Conservation (phyloP, 1,140 invertebrate genomes). For the Trissolcus basalis region DNA sequence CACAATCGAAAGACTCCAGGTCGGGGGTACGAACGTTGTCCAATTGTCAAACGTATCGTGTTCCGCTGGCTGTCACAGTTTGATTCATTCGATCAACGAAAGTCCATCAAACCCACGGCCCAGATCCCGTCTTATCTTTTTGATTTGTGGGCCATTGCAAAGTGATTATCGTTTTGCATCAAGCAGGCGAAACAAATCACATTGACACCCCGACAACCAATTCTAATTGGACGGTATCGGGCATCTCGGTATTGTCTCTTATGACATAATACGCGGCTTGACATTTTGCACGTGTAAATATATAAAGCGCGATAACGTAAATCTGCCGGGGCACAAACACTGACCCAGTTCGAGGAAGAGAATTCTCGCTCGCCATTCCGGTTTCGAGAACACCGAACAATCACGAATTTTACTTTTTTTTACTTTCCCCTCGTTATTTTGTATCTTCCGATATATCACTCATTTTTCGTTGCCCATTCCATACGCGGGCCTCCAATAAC, state of each 20-base stretch:
- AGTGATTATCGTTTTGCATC: no score
- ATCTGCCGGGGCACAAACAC: slow-evolving; percentile 26
- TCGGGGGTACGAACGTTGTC: no score
- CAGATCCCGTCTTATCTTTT: no score
- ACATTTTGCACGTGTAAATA: slow-evolving; percentile 29
- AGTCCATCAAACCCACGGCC: no score
- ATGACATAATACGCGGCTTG: slow-evolving; percentile 28
- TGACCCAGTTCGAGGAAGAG: slow-evolving; percentile 54
- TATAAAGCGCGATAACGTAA: slow-evolving; percentile 25
- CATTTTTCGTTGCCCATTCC: slow-evolving; percentile 41
- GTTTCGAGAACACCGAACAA: slow-evolving; percentile 49
- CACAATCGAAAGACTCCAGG: no score
- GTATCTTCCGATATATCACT: slow-evolving; percentile 57
- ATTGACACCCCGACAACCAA: slow-evolving; percentile 26
- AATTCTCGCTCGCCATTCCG: slow-evolving; percentile 43
- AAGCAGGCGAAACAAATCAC: slow-evolving; percentile 24
- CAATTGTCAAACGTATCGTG: no score
- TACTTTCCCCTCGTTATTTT: slow-evolving; percentile 54
- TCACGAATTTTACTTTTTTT: slow-evolving; percentile 40
- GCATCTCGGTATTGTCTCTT: slow-evolving; percentile 30
- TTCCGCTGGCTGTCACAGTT: no score
- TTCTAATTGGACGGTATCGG: slow-evolving; percentile 35
- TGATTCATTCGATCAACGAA: no score
- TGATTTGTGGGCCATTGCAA: no score
- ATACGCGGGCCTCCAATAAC: slow-evolving; percentile 16